Evolutionary conservation across 2,888 invertebrate species (phyloP).

Genomic region (Euzetes globulus): DNA sequence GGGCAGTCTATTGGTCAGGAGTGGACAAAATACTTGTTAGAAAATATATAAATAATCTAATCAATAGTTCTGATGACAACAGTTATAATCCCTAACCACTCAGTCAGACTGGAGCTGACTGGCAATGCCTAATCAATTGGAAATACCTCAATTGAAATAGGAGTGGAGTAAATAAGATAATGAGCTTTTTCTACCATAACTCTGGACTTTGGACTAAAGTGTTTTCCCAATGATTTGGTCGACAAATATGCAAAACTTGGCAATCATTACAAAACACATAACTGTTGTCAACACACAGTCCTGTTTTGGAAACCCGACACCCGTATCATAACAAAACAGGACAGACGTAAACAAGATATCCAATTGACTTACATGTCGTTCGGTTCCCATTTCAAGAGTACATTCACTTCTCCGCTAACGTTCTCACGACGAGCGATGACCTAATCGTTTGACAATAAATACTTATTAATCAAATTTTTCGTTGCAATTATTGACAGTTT

Average conservation of each 20-base stretch:
- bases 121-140: background rate
- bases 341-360: background rate
- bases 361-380: constrained; percentile 66
- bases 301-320: background rate
- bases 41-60: too few relatives aligned
- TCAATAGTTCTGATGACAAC: too few relatives aligned
- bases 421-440: constrained; percentile 60
- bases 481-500: background rate
- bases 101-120: too few relatives aligned
- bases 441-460: constrained; percentile 44
- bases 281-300: too few relatives aligned
- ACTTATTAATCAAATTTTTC: background rate
- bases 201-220: too few relatives aligned
- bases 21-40: too few relatives aligned
- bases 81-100: too few relatives aligned
- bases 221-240: too few relatives aligned
- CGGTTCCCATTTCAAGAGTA: constrained; percentile 74
- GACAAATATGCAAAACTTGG: too few relatives aligned
- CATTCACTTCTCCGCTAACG: constrained; percentile 59
- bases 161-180: background rate
- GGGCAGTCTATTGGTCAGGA: constrained; percentile 60
- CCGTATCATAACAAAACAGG: background rate
- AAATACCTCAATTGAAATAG: background rate
- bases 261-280: too few relatives aligned
- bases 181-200: too few relatives aligned